Evolutionary conservation across 2,888 invertebrate species (phyloP).

Genomic region (Schizaphis graminum): DNA sequence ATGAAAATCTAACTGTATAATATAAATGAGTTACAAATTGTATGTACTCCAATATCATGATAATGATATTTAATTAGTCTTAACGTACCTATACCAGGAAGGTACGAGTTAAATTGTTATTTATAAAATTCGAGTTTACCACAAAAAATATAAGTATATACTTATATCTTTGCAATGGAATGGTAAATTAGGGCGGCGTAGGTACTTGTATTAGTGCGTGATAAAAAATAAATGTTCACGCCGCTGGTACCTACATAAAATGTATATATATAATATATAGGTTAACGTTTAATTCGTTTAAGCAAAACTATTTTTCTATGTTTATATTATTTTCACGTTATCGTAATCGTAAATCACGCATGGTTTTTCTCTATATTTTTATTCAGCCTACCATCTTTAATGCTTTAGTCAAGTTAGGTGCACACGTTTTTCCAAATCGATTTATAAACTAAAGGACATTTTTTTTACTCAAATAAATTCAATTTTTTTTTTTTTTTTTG

Average conservation of each 20-base stretch:
- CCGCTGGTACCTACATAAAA: not conserved
- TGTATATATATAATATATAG: not conserved
- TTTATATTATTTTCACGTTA: not conserved
- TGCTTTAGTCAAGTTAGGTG: not conserved
- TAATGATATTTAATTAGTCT: not conserved
- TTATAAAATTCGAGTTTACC: not conserved
- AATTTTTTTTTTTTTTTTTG: not conserved
- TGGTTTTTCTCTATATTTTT: not conserved
- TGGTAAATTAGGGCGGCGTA: not conserved
- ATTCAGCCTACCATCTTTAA: not conserved
- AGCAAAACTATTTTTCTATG: not conserved
- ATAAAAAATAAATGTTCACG: not conserved
- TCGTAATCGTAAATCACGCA: not conserved
- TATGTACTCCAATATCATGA: not conserved
- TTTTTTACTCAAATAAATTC: not conserved
- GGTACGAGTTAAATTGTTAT: not conserved
- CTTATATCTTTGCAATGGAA: not conserved
- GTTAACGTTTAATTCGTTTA: not conserved
- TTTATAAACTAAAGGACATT: not conserved
- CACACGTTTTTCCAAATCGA: not conserved
- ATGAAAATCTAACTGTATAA: not conserved
- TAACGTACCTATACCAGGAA: not conserved
- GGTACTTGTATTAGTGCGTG: not conserved
- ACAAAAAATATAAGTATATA: not conserved
- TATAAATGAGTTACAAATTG: not conserved